Percentiles rank a stretch among this genome's conserved stretches.
Evolutionary conservation across 2,888 invertebrate species (phyloP).

Genomic region (Hedya salicella): DNA sequence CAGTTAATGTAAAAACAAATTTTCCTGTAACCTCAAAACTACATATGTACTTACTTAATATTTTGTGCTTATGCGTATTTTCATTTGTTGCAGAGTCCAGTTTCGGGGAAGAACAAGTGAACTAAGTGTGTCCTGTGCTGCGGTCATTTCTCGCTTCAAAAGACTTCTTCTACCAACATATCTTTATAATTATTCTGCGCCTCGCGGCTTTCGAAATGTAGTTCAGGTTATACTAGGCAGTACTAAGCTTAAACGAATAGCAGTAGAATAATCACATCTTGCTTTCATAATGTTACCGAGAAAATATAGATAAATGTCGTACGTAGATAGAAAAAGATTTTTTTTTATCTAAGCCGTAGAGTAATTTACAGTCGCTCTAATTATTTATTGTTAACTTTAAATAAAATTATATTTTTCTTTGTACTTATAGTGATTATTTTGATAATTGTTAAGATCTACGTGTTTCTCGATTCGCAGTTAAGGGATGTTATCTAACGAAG

Average conservation of each 20-base stretch:
- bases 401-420: constrained; percentile 33
- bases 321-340: constrained; percentile 51
- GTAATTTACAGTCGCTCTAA: constrained; percentile 13
- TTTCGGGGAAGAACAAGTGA: constrained; percentile 61
- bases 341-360: constrained; percentile 8
- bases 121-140: constrained; percentile 52
- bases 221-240: constrained; percentile 34
- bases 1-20: no score
- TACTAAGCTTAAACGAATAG: constrained; percentile 39
- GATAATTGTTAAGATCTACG: constrained; percentile 29
- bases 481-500: constrained; percentile 36
- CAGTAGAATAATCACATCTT: constrained; percentile 15
- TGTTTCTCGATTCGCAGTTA: constrained; percentile 40
- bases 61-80: neutral
- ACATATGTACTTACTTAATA: neutral
- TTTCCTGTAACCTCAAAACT: neutral
- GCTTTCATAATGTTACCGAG: constrained; percentile 25
- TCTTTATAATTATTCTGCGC: constrained; percentile 53
- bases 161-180: constrained; percentile 66
- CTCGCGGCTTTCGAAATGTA: constrained; percentile 37
- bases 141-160: constrained; percentile 42
- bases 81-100: constrained; percentile 64
- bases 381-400: constrained; percentile 48
- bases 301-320: constrained; percentile 48
- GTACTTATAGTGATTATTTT: constrained; percentile 22